Base-by-base conservation (phyloP, 1,140 invertebrate species). In the Vollenhovia emeryi region DNA sequence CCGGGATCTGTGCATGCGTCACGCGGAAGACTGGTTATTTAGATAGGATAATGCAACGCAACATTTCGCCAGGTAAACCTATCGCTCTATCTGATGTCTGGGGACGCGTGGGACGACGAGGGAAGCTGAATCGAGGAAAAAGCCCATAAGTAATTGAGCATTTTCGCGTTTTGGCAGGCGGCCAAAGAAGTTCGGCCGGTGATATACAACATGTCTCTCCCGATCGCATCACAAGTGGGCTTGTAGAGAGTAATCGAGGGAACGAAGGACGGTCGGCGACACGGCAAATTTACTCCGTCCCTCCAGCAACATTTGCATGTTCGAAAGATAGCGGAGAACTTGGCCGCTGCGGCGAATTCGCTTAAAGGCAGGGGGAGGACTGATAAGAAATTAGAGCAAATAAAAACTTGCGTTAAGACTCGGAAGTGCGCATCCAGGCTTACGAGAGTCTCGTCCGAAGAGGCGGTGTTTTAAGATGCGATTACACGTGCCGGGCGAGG, bases 151-250 rank as follows among this genome's bases (percentile, higher is more conserved):
- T 75, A 59, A 90, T 87, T 52, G 82, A 80, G 73, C 27, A 55
- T 82, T 87, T 75, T 75, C 57, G 52, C 75, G 21, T 91, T 92
- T 91, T 91, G 91, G 87, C 89, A 76, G n/a, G n/a, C 52, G 21
- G 82, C 92, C 90, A 92, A 89, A 59, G 33, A 86, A 87, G 71
- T 86, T 89, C 45, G 45, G n/a, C 59, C 74, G 86, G 91, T 88
- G 86, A 92, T 89, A 89, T 91, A 82, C 85, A 64, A 55, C 52
- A 69, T 52, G 73, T 86, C 83, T 50, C 27, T 48, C 7, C 1
- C 83, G 80, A 84, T 79, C 68, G 78, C 75, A 69, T 87, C 66
- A 40, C 76, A 68, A 75, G 59, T 30, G 62, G 79, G 45, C 24
- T 48, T 82, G 76, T 69, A 57, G 30, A 50, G 18, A 45, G 36